Conservation (phyloP, 2,797 vertebrate species). For the Hemibagrus guttatus region DNA sequence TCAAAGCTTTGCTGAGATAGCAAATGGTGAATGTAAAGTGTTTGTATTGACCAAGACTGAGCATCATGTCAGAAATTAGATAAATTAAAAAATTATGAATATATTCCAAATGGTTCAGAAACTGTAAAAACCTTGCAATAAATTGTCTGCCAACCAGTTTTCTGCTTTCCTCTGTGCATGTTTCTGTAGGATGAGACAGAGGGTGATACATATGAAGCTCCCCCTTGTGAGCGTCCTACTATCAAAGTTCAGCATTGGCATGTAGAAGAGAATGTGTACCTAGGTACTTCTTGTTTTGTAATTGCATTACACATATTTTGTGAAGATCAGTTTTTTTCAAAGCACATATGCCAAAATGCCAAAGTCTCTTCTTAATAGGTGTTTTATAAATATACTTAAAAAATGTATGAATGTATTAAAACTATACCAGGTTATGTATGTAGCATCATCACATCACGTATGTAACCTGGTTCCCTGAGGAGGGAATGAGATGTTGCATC, state of each 20-base stretch:
- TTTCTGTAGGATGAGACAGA: slow-evolving; percentile 68
- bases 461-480: too few relatives aligned
- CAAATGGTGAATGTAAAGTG: too few relatives aligned
- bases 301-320: neutral
- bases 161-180: slow-evolving; percentile 25
- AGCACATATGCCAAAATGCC: neutral
- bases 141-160: neutral
- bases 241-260: slow-evolving; percentile 65
- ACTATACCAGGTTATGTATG: too few relatives aligned
- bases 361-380: neutral
- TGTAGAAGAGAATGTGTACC: slow-evolving; percentile 71
- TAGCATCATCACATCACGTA: too few relatives aligned
- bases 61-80: too few relatives aligned
- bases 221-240: slow-evolving; percentile 70
- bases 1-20: too few relatives aligned
- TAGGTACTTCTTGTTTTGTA: slow-evolving; percentile 62
- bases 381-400: neutral
- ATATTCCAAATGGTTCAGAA: too few relatives aligned
- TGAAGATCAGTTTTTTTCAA: neutral
- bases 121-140: neutral
- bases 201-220: slow-evolving; percentile 73
- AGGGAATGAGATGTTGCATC: too few relatives aligned
- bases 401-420: neutral
- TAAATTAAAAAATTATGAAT: too few relatives aligned
- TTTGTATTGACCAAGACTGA: too few relatives aligned